Conservation (phyloP, 2,113 vertebrate genomes). For the Petaurus breviceps region DNA sequence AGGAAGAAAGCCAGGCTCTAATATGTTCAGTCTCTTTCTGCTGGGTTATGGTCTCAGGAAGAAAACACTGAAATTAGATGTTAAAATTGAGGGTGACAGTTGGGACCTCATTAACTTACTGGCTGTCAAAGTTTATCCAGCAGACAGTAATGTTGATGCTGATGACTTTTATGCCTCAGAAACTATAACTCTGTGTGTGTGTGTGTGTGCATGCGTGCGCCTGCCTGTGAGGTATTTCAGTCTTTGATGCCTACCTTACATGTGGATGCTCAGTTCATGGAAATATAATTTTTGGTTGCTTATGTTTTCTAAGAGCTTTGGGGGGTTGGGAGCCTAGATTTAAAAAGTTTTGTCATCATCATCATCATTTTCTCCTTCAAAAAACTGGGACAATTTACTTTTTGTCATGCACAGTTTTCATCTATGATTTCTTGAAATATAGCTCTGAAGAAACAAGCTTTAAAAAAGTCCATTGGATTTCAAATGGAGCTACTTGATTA, state of each 20-base stretch:
- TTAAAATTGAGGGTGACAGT: slow-evolving; percentile 51
- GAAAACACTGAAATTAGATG: slow-evolving; percentile 48
- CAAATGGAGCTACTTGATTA: no score
- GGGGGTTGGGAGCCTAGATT: no score
- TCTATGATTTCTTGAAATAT: no score
- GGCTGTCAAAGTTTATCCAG: slow-evolving; percentile 56
- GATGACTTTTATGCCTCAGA: slow-evolving; percentile 19
- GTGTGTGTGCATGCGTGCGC: no score
- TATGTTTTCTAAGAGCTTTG: neutral
- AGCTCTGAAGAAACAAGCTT: no score
- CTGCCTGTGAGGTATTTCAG: slow-evolving; percentile 1
- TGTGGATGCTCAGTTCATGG: neutral
- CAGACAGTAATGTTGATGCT: neutral
- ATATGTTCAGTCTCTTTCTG: slow-evolving; percentile 37
- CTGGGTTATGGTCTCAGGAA: slow-evolving; percentile 33
- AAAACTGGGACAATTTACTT: no score
- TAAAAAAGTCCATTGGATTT: no score
- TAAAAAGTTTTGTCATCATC: no score
- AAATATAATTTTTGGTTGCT: neutral
- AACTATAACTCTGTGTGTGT: neutral
- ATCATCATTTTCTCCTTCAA: no score
- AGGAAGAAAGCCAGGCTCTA: slow-evolving; percentile 25
- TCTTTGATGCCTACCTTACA: slow-evolving; percentile 18
- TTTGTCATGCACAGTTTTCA: no score
- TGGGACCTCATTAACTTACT: slow-evolving; percentile 53